phyloP scores from a whole-genome alignment of 2,888 invertebrate species.

The Leucophenga maculata region DNA sequence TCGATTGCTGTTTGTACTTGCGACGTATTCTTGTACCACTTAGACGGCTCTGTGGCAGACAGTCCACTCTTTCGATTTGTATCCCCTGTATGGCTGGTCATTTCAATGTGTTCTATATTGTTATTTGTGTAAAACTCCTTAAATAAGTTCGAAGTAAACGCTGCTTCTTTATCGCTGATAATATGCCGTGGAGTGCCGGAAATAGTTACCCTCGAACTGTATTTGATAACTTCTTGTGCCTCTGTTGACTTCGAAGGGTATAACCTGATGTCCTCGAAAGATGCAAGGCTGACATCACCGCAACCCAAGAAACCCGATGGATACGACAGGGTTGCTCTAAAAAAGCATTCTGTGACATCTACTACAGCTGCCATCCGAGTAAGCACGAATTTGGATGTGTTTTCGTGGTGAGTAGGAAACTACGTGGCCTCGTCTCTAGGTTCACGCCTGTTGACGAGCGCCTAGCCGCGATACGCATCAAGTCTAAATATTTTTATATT shows the following conservation, averaged over 20 bases:
- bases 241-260: conserved; percentile 28
- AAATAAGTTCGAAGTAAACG: conserved; percentile 34
- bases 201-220: neutral
- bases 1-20: too few species aligned
- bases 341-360: too few species aligned
- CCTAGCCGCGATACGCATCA: too few species aligned
- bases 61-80: conserved; percentile 31
- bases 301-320: too few species aligned
- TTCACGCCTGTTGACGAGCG: too few species aligned
- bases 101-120: conserved; percentile 22
- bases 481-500: too few species aligned
- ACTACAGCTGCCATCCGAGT: too few species aligned
- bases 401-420: too few species aligned
- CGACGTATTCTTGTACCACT: conserved; percentile 30
- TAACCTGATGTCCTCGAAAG: conserved; percentile 33
- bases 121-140: conserved; percentile 21
- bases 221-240: neutral
- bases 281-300: too few species aligned
- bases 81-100: conserved; percentile 33
- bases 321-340: too few species aligned
- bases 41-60: conserved; percentile 29
- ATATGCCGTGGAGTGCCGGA: conserved; percentile 35
- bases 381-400: too few species aligned
- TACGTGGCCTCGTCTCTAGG: too few species aligned
- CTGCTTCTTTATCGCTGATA: conserved; percentile 34